These are phyloP conservation scores for Gymnocypris eckloni DNA, from an alignment of 2,797 vertebrate species.

Conservation along the genomic window DNA sequence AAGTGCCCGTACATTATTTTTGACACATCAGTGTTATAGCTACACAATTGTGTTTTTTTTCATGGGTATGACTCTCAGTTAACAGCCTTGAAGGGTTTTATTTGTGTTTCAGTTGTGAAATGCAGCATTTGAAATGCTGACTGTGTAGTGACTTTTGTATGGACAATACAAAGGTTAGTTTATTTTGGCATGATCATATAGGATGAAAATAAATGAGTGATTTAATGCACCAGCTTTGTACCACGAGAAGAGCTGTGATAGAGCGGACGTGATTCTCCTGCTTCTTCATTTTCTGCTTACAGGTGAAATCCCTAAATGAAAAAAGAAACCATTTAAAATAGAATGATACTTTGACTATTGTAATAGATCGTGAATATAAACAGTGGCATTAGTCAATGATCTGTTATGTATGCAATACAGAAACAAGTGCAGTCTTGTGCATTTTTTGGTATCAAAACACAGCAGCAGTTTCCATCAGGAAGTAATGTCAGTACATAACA, in stretches of 20 bases:
- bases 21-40: too few species aligned
- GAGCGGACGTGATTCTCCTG: neutral
- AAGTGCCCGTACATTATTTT: too few species aligned
- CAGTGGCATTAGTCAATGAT: neutral
- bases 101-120: too few species aligned
- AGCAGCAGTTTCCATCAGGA: neutral
- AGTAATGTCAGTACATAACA: neutral
- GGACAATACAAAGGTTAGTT: neutral
- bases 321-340: neutral
- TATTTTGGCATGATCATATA: conserved; percentile 1
- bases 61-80: too few species aligned
- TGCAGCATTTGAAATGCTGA: too few species aligned
- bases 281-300: neutral
- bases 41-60: too few species aligned
- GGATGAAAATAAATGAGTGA: neutral
- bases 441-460: too few species aligned
- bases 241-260: neutral
- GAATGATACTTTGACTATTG: neutral
- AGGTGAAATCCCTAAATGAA: neutral
- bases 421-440: too few species aligned
- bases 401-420: neutral
- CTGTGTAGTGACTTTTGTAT: too few species aligned
- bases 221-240: neutral
- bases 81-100: too few species aligned
- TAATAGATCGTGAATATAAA: neutral